These are phyloP conservation scores for Agrotis segetum DNA, from an alignment of 2,888 invertebrate species.

Conservation along the genomic window DNA sequence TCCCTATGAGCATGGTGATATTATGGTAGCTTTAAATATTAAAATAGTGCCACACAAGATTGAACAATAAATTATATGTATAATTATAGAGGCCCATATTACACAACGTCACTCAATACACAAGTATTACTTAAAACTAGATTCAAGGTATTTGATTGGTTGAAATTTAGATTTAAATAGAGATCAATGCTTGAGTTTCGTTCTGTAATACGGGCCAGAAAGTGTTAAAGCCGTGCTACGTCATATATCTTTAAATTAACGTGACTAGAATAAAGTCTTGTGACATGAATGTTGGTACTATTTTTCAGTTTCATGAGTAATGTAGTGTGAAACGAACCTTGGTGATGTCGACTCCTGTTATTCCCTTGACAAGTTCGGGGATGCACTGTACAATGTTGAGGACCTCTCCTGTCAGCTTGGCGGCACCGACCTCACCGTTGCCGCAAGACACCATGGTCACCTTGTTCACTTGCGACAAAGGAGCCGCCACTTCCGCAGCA, in stretches of 20 bases:
- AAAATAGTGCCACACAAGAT: slow-evolving; percentile 17
- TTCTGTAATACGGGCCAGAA: no score
- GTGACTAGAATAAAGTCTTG: background rate
- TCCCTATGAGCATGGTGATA: background rate
- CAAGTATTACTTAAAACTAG: no score
- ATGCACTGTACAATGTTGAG: slow-evolving; percentile 97
- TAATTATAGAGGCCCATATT: no score
- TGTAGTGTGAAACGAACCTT: slow-evolving; percentile 87
- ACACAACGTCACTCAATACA: no score
- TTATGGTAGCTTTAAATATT: background rate
- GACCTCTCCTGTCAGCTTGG: slow-evolving; percentile 98
- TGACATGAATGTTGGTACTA: background rate
- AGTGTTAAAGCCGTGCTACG: slow-evolving; percentile 36
- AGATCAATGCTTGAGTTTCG: no score
- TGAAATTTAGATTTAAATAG: no score
- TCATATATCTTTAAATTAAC: background rate
- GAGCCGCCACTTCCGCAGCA: slow-evolving; percentile 99
- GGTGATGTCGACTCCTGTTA: slow-evolving; percentile 98
- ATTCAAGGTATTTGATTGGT: no score
- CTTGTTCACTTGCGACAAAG: slow-evolving; percentile 98
- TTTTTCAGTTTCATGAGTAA: background rate
- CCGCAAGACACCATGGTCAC: slow-evolving; percentile 99
- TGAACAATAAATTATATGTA: slow-evolving; percentile 3
- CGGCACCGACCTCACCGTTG: slow-evolving; percentile 97
- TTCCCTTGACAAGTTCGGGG: slow-evolving; percentile 96